These are phyloP conservation scores for Atta colombica DNA, from an alignment of 1,140 invertebrate genomes.

Conservation along the genomic window DNA sequence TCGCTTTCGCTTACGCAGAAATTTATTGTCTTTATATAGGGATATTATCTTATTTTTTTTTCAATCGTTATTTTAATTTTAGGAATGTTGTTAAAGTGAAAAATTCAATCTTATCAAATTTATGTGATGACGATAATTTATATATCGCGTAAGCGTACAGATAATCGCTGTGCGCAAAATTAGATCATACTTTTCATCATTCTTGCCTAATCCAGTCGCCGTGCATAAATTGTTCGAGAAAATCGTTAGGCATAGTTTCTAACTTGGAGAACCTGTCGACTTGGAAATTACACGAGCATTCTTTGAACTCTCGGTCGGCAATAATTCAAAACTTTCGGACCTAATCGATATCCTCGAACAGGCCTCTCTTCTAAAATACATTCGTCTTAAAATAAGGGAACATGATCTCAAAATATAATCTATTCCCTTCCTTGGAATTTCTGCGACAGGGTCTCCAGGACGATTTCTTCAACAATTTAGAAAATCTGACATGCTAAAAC, in stretches of 20 bases:
- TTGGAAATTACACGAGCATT: slow-evolving; percentile 71
- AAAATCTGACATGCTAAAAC: slow-evolving; percentile 8
- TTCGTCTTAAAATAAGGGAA: slow-evolving; percentile 32
- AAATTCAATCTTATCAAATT: slow-evolving; percentile 51
- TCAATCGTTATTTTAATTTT: slow-evolving; percentile 49
- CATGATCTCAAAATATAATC: slow-evolving; percentile 12
- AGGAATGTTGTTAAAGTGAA: not conserved
- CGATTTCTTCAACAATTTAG: not conserved
- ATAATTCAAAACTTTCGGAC: slow-evolving; percentile 72
- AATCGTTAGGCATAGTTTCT: slow-evolving; percentile 74
- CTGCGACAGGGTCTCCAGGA: not conserved
- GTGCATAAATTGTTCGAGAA: slow-evolving; percentile 71
- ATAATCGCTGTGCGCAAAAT: slow-evolving; percentile 47
- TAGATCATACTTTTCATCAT: slow-evolving; percentile 61
- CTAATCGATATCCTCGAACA: slow-evolving; percentile 15
- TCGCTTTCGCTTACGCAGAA: not conserved
- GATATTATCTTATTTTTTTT: slow-evolving; percentile 9
- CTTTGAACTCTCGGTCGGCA: slow-evolving; percentile 70
- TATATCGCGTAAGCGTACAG: slow-evolving; percentile 21
- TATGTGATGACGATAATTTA: slow-evolving; percentile 31
- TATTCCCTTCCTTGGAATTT: not conserved
- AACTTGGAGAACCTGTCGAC: slow-evolving; percentile 33
- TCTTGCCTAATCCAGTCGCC: slow-evolving; percentile 52
- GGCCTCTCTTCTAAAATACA: slow-evolving; percentile 1
- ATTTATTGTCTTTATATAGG: not conserved